Evolutionary conservation across 2,888 invertebrate genomes (phyloP).

Genomic region (Pseudococcus longispinus): DNA sequence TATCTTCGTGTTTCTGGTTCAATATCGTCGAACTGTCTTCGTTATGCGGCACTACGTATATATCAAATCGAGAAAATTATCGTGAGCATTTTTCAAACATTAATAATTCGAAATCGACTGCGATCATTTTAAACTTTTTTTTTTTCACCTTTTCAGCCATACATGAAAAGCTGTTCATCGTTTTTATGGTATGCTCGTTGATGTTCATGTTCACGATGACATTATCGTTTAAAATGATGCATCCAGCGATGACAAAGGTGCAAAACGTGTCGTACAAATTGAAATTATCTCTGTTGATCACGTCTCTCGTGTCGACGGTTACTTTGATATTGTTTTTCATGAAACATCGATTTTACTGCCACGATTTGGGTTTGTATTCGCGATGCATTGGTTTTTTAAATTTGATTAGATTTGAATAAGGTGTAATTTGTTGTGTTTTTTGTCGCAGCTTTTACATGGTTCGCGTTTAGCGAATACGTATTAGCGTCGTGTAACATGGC

Average conservation of each 20-base stretch:
- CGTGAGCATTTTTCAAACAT: conserved; percentile 71
- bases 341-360: conserved; percentile 86
- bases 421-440: background rate
- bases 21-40: conserved; percentile 84
- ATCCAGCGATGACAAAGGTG: conserved; percentile 62
- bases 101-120: background rate
- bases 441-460: conserved; percentile 87
- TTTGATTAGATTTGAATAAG: background rate
- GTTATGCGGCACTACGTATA: conserved; percentile 89
- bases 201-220: conserved; percentile 82
- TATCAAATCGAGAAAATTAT: conserved; percentile 94
- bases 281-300: conserved; percentile 78
- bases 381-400: background rate
- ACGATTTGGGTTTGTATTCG: conserved; percentile 79
- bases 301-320: conserved; percentile 79
- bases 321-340: conserved; percentile 88
- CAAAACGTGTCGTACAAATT: conserved; percentile 64
- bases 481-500: conserved; percentile 92
- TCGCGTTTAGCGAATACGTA: conserved; percentile 90
- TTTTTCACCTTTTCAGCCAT: conserved; percentile 70
- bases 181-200: conserved; percentile 85
- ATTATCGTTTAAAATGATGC: conserved; percentile 65
- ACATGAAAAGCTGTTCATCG: conserved; percentile 89
- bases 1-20: conserved; percentile 79
- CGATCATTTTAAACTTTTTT: background rate